Evolutionary conservation across 2,113 vertebrate species (phyloP), one percentile per base, ranked within the genome.

Genomic region (Ammodytes dubius): DNA sequence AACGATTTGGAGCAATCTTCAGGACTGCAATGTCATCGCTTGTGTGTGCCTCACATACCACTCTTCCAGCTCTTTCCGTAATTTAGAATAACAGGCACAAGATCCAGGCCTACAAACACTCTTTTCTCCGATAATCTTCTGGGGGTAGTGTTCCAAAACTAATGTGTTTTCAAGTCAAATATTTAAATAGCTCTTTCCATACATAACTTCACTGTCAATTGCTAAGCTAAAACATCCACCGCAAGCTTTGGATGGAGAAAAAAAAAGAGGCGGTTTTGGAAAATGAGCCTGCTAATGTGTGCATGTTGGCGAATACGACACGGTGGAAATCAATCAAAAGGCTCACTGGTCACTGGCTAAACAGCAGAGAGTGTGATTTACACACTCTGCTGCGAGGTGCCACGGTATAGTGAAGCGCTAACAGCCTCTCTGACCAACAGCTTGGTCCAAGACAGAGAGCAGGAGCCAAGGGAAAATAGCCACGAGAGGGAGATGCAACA

Each of bases 161-260:
- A 82, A 91, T 81, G 82, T 92, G 88, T 93, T 90, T 91, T 81
- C 90, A 91, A 92, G 80, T 90, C 65, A 94, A 93, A 94, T 92
- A 93, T 94, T 91, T 90, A 72, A 90, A 87, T 63, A 89, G 77
- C 63, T 89, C 86, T 92, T 89, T 94, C 90, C 89, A 90, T 91
- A 89, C 82, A 79, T 88, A 89, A 81, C 73, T 88, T 89, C 59
- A 80, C 81, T 84, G 85, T 89, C 91, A 85, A 87, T 87, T 84
- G 74, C 73, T 79, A 88, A 93, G 81, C 86, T 89, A 80, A 93
- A 93, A 88, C 89, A 93, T 87, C 87, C 86, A 89, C 84, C 75
- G 1, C 90, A 84, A 69, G 81, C 79, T 84, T 84, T 70, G 70
- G 77, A 82, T 14, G 9, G 42, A 61, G 27, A 49, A 60, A 56